Evolutionary conservation across 2,888 invertebrate genomes (phyloP).

Genomic region (Augochlorella aurata): DNA sequence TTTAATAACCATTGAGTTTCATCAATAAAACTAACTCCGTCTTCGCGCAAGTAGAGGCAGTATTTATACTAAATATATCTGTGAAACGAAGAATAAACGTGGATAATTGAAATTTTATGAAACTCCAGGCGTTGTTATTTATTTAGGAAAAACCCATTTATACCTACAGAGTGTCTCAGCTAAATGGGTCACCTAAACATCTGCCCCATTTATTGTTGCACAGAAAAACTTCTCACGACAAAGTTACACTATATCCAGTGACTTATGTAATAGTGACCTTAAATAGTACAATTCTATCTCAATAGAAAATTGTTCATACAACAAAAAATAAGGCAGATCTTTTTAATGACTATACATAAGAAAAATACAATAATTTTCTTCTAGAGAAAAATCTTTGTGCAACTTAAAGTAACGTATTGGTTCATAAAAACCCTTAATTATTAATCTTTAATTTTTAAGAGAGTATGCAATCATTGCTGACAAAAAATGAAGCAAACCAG

Average conservation of each 20-base stretch:
- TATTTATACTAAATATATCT: slow-evolving; percentile 60
- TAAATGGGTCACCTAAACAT: background rate
- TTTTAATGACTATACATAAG: too few relatives aligned
- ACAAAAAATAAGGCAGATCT: too few relatives aligned
- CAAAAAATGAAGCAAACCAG: slow-evolving; percentile 52
- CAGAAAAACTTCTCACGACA: background rate
- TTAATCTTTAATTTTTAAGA: background rate
- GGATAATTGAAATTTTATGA: slow-evolving; percentile 34
- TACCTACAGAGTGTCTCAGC: slow-evolving; percentile 4
- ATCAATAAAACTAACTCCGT: slow-evolving; percentile 16
- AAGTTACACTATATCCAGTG: too few relatives aligned
- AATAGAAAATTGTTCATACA: too few relatives aligned
- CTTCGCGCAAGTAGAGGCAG: slow-evolving; percentile 38
- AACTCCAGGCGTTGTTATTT: slow-evolving; percentile 36
- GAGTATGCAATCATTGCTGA: background rate
- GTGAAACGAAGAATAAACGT: slow-evolving; percentile 43
- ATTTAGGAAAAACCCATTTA: slow-evolving; percentile 30
- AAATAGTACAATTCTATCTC: too few relatives aligned
- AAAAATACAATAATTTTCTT: background rate
- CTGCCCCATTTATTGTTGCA: background rate
- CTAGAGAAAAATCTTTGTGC: background rate
- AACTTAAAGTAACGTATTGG: background rate
- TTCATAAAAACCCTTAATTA: too few relatives aligned
- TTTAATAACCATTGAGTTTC: too few relatives aligned
- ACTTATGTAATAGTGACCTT: too few relatives aligned